Conservation (phyloP, 2,113 vertebrate species). For the Salvelinus namaycush region DNA sequence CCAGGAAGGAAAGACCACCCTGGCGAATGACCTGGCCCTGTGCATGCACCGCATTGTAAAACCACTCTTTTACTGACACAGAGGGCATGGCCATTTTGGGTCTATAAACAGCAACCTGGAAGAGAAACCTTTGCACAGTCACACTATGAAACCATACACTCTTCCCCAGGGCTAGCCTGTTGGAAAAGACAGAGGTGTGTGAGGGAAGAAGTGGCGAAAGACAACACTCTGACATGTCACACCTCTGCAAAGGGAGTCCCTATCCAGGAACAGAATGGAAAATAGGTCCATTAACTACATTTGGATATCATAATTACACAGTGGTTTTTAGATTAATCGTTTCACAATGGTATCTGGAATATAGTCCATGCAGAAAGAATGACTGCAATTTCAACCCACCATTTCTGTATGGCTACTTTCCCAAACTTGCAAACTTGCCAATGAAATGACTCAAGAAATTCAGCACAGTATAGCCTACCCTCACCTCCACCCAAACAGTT, state of each 20-base stretch:
- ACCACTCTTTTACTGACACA: neutral
- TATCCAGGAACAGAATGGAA: too few species aligned
- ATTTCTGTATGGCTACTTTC: too few species aligned
- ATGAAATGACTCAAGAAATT: too few species aligned
- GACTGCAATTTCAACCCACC: too few species aligned
- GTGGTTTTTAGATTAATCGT: neutral
- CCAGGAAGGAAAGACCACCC: neutral
- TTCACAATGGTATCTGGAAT: too few species aligned
- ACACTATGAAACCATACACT: neutral
- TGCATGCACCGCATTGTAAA: too few species aligned
- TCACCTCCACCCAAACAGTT: neutral
- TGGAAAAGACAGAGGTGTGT: neutral
- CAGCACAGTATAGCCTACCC: too few species aligned
- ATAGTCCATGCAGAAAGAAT: too few species aligned
- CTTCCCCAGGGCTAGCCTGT: neutral
- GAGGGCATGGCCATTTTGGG: neutral
- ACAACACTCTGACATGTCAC: neutral
- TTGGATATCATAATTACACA: neutral
- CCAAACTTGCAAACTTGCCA: too few species aligned
- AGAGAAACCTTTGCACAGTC: neutral
- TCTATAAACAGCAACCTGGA: neutral
- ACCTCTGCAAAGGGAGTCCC: too few species aligned
- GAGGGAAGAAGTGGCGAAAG: neutral
- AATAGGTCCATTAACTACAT: too few species aligned
- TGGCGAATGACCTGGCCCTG: too few species aligned